Evolutionary conservation across 2,888 invertebrate species (phyloP).

Genomic region (Torymus aiolomorphi): DNA sequence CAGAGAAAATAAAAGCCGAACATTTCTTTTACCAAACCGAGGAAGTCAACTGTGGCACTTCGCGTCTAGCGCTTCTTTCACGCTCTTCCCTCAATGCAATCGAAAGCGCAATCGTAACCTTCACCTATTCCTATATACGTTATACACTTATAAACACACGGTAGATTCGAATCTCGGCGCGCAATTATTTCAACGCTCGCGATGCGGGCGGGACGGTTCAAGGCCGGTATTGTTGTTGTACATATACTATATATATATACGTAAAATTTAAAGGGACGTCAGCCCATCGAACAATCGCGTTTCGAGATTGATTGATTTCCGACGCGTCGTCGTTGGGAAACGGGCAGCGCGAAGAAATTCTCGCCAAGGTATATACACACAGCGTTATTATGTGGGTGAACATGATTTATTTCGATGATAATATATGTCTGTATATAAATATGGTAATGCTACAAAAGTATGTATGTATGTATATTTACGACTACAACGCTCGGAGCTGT

Average conservation of each 20-base stretch:
- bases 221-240: constrained; percentile 7
- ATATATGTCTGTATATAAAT: constrained; percentile 19
- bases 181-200: constrained; percentile 7
- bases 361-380: not conserved
- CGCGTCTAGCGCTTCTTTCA: not conserved
- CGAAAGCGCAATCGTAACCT: constrained; percentile 30
- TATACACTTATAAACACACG: too few species aligned
- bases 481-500: not conserved
- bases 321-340: constrained; percentile 28
- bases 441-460: constrained; percentile 45
- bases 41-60: too few species aligned
- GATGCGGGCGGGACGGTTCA: constrained; percentile 18
- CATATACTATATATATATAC: not conserved
- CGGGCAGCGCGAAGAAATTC: not conserved
- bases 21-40: too few species aligned
- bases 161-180: constrained; percentile 21
- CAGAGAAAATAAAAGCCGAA: too few species aligned
- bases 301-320: constrained; percentile 34
- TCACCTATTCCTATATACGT: constrained; percentile 24
- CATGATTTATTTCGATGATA: constrained; percentile 50
- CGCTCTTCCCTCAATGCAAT: not conserved
- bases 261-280: constrained; percentile 22
- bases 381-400: not conserved
- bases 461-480: not conserved
- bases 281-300: not conserved